A percentile compares a stretch with the other conserved stretches of the same genome.
Conservation (phyloP, 2,113 vertebrate species). For the Macquaria australasica region DNA sequence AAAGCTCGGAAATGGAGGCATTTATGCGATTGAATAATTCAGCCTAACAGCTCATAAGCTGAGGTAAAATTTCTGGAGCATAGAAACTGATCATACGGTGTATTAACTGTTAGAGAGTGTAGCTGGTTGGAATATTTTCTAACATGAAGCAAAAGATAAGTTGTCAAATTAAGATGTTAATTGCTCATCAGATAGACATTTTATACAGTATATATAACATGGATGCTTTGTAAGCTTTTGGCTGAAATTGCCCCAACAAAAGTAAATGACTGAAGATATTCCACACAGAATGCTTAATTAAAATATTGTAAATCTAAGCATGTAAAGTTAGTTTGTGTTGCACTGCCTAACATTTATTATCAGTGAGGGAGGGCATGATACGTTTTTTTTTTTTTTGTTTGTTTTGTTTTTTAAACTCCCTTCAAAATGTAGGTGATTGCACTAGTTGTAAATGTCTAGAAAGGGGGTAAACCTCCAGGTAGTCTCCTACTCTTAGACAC, state of each 20-base stretch:
- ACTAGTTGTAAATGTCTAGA: neutral
- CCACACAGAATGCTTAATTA: neutral
- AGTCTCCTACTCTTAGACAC: neutral
- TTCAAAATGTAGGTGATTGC: too few relatives aligned
- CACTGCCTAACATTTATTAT: neutral
- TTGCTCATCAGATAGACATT: neutral
- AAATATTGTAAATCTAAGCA: neutral
- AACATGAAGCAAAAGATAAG: neutral
- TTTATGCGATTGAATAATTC: constrained; percentile 64
- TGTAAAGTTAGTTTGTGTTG: neutral
- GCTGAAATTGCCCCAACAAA: neutral
- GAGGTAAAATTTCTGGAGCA: constrained; percentile 22
- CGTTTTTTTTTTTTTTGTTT: neutral
- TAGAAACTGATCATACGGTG: constrained; percentile 4
- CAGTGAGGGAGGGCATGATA: neutral
- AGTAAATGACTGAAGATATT: neutral
- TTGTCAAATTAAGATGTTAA: neutral
- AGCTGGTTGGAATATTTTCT: neutral
- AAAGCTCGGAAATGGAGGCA: constrained; percentile 60
- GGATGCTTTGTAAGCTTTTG: neutral
- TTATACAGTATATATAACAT: neutral
- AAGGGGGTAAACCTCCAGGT: neutral
- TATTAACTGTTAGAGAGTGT: constrained; percentile 8
- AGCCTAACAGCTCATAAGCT: constrained; percentile 27
- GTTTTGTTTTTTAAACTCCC: too few relatives aligned